These are phyloP conservation scores for Calephelis nemesis DNA, from an alignment of 1,140 invertebrate genomes.

Conservation along the genomic window DNA sequence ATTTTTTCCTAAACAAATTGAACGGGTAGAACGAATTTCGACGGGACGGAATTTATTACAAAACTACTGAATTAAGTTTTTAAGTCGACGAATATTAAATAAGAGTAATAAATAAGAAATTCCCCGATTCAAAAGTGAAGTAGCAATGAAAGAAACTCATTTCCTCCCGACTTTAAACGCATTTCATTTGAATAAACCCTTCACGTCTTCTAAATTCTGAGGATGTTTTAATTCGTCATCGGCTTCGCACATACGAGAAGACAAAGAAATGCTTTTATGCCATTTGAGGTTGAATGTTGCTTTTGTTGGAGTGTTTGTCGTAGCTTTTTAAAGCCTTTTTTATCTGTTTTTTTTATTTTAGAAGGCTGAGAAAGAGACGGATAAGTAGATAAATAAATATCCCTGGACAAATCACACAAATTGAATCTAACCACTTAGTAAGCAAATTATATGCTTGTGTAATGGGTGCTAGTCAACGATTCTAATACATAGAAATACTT, in stretches of 20 bases:
- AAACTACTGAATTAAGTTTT: no score
- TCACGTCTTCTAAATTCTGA: slow-evolving; percentile 18
- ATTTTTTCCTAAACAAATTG: no score
- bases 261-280: slow-evolving; percentile 21
- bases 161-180: slow-evolving; percentile 17
- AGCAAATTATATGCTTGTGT: no score
- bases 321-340: no score
- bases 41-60: no score
- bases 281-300: background rate
- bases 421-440: no score
- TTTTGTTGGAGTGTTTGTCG: background rate
- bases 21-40: no score
- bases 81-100: background rate
- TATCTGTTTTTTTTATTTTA: background rate
- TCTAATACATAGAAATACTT: no score
- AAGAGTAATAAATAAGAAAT: slow-evolving; percentile 1
- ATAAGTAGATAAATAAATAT: no score
- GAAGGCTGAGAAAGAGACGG: no score
- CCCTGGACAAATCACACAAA: no score
- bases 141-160: slow-evolving; percentile 22
- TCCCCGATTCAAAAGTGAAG: slow-evolving; percentile 5
- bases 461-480: no score
- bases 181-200: slow-evolving; percentile 19
- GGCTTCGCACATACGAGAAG: slow-evolving; percentile 2
- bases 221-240: background rate